Percentiles rank a stretch among this genome's conserved stretches.
Evolutionary conservation across 2,113 vertebrate genomes (phyloP).

Genomic region (Parus major): DNA sequence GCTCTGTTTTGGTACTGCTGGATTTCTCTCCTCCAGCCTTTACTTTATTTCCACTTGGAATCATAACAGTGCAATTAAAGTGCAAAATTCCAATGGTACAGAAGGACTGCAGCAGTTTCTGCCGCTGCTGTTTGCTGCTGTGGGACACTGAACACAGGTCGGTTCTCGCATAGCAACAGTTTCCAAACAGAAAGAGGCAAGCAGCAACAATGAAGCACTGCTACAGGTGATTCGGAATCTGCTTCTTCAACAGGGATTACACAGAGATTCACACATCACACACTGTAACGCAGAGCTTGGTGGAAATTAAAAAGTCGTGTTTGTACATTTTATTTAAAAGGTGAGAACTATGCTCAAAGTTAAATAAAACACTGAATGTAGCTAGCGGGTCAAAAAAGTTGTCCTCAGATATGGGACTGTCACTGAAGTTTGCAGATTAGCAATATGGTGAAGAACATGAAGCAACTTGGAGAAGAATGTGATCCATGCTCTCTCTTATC

Average conservation of each 20-base stretch:
- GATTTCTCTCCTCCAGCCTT: not conserved
- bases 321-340: not conserved
- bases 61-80: not conserved
- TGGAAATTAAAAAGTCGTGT: not conserved
- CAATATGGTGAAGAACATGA: not conserved
- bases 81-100: not conserved
- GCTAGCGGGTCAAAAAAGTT: not conserved
- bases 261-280: not conserved
- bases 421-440: not conserved
- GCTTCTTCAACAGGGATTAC: not conserved
- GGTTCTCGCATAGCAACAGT: not conserved
- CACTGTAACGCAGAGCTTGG: not conserved
- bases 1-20: not conserved
- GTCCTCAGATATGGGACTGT: not conserved
- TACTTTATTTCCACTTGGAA: not conserved
- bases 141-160: not conserved
- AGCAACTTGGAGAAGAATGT: not conserved
- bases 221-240: not conserved
- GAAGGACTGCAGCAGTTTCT: not conserved
- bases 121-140: not conserved
- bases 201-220: not conserved
- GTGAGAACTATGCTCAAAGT: not conserved
- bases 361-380: not conserved
- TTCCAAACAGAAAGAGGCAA: conserved; percentile 37
- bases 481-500: not conserved